A percentile compares a stretch with the other conserved stretches of the same genome.
Evolutionary conservation across 2,113 vertebrate species (phyloP).

Genomic region (Apistogramma diplotaenia): DNA sequence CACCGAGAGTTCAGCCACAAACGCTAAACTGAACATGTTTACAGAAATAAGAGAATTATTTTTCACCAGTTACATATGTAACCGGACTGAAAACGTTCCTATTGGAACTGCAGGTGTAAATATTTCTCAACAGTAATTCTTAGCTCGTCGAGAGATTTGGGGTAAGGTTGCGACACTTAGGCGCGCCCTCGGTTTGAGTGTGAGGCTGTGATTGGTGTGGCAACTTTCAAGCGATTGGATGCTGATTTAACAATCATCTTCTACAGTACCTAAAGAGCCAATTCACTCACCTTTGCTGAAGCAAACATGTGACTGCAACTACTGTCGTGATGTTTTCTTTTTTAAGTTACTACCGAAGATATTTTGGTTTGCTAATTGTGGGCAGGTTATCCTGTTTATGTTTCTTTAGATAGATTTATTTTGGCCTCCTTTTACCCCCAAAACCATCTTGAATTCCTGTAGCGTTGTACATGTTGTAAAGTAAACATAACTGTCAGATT

Average conservation of each 20-base stretch:
- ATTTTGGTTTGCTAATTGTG: not conserved
- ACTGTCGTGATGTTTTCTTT: not conserved
- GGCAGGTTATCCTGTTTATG: not conserved
- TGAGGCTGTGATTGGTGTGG: no score
- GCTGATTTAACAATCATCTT: no score
- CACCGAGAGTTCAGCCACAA: not conserved
- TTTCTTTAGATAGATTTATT: not conserved
- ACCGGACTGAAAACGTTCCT: not conserved
- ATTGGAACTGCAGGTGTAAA: fast-evolving
- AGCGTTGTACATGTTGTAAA: not conserved
- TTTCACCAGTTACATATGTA: not conserved
- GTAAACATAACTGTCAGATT: not conserved
- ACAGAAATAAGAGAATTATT: not conserved
- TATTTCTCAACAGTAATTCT: not conserved
- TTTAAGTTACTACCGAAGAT: not conserved
- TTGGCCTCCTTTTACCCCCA: not conserved
- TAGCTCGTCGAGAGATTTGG: not conserved
- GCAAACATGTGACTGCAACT: not conserved
- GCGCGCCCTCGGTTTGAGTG: no score
- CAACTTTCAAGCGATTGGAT: no score
- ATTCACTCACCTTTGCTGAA: not conserved
- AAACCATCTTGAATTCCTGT: not conserved
- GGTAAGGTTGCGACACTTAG: fast-evolving
- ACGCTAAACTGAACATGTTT: not conserved
- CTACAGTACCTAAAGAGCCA: no score